Base-by-base conservation (phyloP, 1,140 invertebrate genomes). In the Himalopsyche phryganea region DNA sequence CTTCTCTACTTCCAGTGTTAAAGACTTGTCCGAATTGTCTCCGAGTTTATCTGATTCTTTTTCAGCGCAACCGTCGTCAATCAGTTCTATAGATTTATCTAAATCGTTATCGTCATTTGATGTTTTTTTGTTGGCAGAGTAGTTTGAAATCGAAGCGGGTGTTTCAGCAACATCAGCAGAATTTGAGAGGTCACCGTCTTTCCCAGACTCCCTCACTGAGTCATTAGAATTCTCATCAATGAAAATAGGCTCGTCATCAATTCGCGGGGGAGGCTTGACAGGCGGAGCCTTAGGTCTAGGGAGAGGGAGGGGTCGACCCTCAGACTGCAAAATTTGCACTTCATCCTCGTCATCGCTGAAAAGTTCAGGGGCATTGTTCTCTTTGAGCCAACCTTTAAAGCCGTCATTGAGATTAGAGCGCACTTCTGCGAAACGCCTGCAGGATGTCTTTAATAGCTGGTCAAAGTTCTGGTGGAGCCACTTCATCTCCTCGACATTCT, bases 191-290 rank as follows among this genome's bases (percentile, higher is more conserved):
- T 60, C 50, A 15, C 20, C 38, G 13, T 42, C 13, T 2, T 18
- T 17, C 1, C 35, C n/a, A 41, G n/a, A 33, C 10, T 54, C 45
- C 33, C 18, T 42, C 6, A 33, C 15, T 10, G 52, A 55, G 20
- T 76, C 76, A 11, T 70, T 63, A 0, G 76, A 78, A 65, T 78
- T 78, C 65, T 78, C 76, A 56, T 78, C 76, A 51, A 78, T 78
- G 60, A 74, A 78, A 57, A 78, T 78, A 1, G 76, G 74, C 59
- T 76, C 74, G 23, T 76, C 74, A 50, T 72, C 68, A 9, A 69
- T 66, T 15, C 15, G 28, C 5, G 36, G n/a, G 35, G 49, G 40
- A 33, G 10, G 9, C 11, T 32, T 28, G 7, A 33, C 50, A n/a
- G 28, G 11, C 47, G 18, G 7, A 10, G 7, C 18, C 1, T 11